Base-by-base conservation (phyloP, 2,888 invertebrate species). In the Pyralis farinalis region DNA sequence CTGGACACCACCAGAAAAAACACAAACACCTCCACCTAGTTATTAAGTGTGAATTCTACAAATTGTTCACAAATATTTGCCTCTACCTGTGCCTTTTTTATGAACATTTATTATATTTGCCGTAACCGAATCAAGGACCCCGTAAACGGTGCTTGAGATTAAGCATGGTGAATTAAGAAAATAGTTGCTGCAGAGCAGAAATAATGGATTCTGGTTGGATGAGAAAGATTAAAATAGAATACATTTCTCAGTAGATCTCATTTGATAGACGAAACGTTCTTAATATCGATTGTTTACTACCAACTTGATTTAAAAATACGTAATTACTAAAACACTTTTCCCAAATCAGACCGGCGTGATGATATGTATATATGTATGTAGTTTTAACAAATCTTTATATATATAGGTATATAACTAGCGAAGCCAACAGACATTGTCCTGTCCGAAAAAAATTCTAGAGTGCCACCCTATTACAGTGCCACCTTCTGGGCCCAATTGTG, bases 21-120 rank as follows among this genome's bases (percentile, higher is more conserved):
- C 60, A 50, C 60, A 66, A 71, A 70, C 71, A 60, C 68, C 71
- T 58, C 62, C 55, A 72, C 66, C 77, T 81, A 70, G 79, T 86
- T 87, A 85, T 85, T 85, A 86, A 77, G 87, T 86, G 87, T 86
- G 87, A 86, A 85, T 84, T 79, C 79, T 76, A 84, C 81, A 85
- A 85, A 86, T 81, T 76, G 85, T 82, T 86, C 86, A 77, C 84
- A 88, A 87, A 88, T 87, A 87, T 88, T 88, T 87, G 86, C 80
- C 75, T 77, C 88, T 87, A 87, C 87, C 87, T 86, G 87, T 68
- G 70, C 58, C 58, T 77, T 79, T 80, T 84, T 78, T 71, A 67
- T 62, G 46, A 55, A 55, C 71, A 74, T 77, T 75, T 70, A 70
- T 74, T 66, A 75, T 69, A 80, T 82, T 79, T 74, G 70, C 74